Conservation (phyloP, 2,888 invertebrate genomes). For the Pollenia griseotomentosa region DNA sequence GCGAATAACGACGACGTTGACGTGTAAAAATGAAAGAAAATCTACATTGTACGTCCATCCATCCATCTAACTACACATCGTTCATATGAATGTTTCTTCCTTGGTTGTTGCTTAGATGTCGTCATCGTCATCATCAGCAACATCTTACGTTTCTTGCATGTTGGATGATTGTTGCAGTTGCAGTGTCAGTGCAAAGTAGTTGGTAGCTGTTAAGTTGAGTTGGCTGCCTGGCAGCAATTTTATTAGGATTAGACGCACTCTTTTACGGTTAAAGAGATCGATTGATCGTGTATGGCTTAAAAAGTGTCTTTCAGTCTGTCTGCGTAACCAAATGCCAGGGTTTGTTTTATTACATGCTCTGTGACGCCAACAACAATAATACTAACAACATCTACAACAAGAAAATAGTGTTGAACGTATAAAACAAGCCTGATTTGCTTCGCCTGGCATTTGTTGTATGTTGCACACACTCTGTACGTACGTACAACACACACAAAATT, state of each 20-base stretch:
- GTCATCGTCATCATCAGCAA: slow-evolving; percentile 38
- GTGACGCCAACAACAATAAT: slow-evolving; percentile 55
- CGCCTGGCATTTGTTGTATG: slow-evolving; percentile 47
- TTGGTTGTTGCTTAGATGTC: slow-evolving; percentile 45
- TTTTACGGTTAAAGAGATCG: slow-evolving; percentile 67
- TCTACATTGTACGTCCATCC: slow-evolving; percentile 46
- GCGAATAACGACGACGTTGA: slow-evolving; percentile 72
- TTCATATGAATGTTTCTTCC: not conserved
- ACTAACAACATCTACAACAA: not conserved
- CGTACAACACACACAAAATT: slow-evolving; percentile 53
- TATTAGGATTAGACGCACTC: slow-evolving; percentile 75
- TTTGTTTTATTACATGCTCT: slow-evolving; percentile 48
- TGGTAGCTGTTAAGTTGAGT: slow-evolving; percentile 35
- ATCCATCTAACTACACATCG: not conserved
- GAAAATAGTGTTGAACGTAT: slow-evolving; percentile 29
- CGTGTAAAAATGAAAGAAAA: slow-evolving; percentile 68
- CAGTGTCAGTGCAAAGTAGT: slow-evolving; percentile 25
- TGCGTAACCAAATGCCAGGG: not conserved
- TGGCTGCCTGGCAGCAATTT: slow-evolving; percentile 71
- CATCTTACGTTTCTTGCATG: slow-evolving; percentile 29
- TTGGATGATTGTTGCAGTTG: slow-evolving; percentile 16
- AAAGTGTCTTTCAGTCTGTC: slow-evolving; percentile 2
- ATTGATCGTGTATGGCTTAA: slow-evolving; percentile 44
- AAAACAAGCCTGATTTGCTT: slow-evolving; percentile 36
- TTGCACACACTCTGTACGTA: slow-evolving; percentile 30